Evolutionary conservation across 2,113 vertebrate genomes (phyloP), one percentile per base, ranked within the genome.

Genomic region (Oryzias curvinotus): DNA sequence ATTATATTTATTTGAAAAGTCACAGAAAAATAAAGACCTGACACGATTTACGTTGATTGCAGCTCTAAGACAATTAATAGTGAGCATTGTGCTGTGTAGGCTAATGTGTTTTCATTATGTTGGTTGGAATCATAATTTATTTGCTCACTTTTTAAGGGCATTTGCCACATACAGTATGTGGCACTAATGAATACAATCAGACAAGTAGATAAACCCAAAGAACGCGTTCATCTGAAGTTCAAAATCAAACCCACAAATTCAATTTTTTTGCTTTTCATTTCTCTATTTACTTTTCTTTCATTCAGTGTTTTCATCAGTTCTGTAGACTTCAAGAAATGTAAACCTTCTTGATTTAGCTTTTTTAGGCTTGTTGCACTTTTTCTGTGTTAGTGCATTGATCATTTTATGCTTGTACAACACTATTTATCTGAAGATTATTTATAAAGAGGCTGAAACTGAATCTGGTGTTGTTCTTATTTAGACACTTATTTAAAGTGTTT

Each of bases 371-470:
- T 83, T 76, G 83, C 87, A 85, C 84, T 81, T 84, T 81, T 50
- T 82, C 62, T 85, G 69, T 79, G 61, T 85, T 75, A 57, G 71
- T 82, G 62, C 49, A 72, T 81, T 83, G 45, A 67, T 80, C 72
- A 80, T 82, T 78, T 79, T 54, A 80, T 85, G 83, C 79, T 75
- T 90, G 82, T 86, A 83, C 80, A 85, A 79, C 62, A 68, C 57
- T 85, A 85, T 91, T 81, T 85, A 89, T 85, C 81, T 86, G 70
- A 77, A 86, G 76, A 90, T 36, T 78, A 89, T 90, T 89, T 88
- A 91, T 90, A 89, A 89, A 90, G 84, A 81, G 88, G 57, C 73
- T 81, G 61, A 81, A 88, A 77, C 58, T 14, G 30, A 65, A 74
- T 49, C 55, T 64, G 52, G 21, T 78, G 75, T 78, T 62, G 68